These are phyloP conservation scores for Heliconius aoede DNA, from an alignment of 2,888 invertebrate genomes.

Conservation along the genomic window DNA sequence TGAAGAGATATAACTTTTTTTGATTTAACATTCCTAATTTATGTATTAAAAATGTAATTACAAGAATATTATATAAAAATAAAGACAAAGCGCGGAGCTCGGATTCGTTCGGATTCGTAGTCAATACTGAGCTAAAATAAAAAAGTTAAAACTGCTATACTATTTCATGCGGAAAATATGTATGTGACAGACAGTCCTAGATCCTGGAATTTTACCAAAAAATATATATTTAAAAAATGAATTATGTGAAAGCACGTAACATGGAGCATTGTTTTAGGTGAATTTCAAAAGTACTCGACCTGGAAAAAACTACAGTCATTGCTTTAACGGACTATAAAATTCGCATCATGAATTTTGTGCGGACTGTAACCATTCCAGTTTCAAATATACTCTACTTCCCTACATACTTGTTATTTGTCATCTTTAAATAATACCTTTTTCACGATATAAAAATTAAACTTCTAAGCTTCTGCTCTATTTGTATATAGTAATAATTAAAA, in stretches of 20 bases:
- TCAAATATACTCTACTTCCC: slow-evolving; percentile 23
- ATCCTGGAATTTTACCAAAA: not conserved
- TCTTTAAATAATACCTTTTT: not conserved
- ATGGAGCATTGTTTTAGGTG: slow-evolving; percentile 34
- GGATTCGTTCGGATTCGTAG: too few relatives aligned
- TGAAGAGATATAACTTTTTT: too few relatives aligned
- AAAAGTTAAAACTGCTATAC: not conserved
- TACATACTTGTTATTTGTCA: not conserved
- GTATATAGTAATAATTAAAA: not conserved
- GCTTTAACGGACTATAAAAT: slow-evolving; percentile 37
- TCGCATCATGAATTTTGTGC: slow-evolving; percentile 33
- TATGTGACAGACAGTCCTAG: not conserved
- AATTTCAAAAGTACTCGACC: slow-evolving; percentile 44
- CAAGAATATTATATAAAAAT: too few relatives aligned
- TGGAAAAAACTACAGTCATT: slow-evolving; percentile 40
- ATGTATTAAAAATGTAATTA: too few relatives aligned
- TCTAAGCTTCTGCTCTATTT: not conserved
- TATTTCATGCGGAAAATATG: not conserved
- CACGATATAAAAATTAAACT: too few relatives aligned
- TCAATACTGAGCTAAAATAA: too few relatives aligned
- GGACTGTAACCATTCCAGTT: slow-evolving; percentile 27
- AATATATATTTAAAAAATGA: not conserved
- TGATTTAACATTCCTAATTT: too few relatives aligned
- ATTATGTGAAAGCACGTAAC: not conserved
- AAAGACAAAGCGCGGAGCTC: too few relatives aligned